Evolutionary conservation across 1,140 invertebrate species (phyloP), one percentile per base, ranked within the genome.

Genomic region (Pogonomyrmex californicus): DNA sequence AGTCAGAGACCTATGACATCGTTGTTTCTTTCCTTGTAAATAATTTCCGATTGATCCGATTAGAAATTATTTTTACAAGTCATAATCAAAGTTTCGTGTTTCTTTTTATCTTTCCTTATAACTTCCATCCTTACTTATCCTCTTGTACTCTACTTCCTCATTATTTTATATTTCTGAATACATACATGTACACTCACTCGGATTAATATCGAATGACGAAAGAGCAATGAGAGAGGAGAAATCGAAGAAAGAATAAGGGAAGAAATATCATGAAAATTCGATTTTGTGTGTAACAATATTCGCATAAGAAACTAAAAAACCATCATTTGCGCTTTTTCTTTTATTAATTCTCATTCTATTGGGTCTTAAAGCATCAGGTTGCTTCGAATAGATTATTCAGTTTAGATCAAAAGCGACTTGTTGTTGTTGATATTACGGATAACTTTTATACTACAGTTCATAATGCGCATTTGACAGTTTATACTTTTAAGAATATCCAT

Each of bases 251-350:
- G 12, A 54, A 54, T 51, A 38, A 4, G n/a, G 17, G 23, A 23
- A 73, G 33, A 23, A 73, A n/a, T 38, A 38, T 75, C 30, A 44
- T 17, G 38, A 23, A 75, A 58, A 14, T 65, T 10, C 10, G 71
- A 44, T n/a, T 30, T n/a, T 30, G 71, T 49, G 54, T 85, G 92
- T 92, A 88, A 85, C 85, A 79, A 88, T 90, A 90, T 77, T 56
- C 63, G 73, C 87, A 77, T 66, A 87, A 92, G 87, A 82, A 92
- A 92, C 83, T 89, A 86, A 87, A 87, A 91, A 73, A 49, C 71
- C 85, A 9, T 9, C 41, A 5, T 76, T 54, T n/a, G 66, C 41
- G 14, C 33, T 76, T 88, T 65, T 63, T 76, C 51, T 78, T 87
- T 47, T 49, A 60, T 41, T 71, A 73, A 30, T 23, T 41, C 41